phyloP scores from a whole-genome alignment of 2,888 invertebrate genomes.

The Lymantria monacha region DNA sequence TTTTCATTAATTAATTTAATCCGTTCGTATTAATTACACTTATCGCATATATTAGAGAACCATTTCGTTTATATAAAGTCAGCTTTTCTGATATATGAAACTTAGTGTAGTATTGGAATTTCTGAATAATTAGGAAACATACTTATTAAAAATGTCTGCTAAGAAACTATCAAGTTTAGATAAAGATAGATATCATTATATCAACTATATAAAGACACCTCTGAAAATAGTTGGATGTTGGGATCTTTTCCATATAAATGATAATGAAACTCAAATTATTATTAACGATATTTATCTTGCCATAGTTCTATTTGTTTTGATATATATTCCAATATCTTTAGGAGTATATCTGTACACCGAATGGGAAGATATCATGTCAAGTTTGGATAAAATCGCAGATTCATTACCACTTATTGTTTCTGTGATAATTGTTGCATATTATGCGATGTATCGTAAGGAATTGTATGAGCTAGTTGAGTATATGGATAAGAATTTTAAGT shows the following conservation, averaged over 20 bases:
- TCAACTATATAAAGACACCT: constrained; percentile 52
- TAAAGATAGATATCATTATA: constrained; percentile 30
- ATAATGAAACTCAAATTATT: constrained; percentile 35
- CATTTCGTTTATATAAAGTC: too few relatives aligned
- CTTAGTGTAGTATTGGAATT: too few relatives aligned
- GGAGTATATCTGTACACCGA: constrained; percentile 53
- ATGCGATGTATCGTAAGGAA: constrained; percentile 48
- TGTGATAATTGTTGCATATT: constrained; percentile 56
- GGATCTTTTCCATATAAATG: constrained; percentile 57
- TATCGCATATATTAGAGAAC: too few relatives aligned
- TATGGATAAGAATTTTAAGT: constrained; percentile 61
- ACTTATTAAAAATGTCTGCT: constrained; percentile 10
- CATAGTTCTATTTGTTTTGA: constrained; percentile 52
- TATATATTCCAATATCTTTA: constrained; percentile 41
- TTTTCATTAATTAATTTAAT: constrained; percentile 12
- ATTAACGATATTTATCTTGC: constrained; percentile 54
- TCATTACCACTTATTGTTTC: constrained; percentile 57
- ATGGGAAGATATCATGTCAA: constrained; percentile 61
- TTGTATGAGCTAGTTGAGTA: constrained; percentile 52
- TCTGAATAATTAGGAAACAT: not conserved
- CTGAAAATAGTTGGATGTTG: constrained; percentile 63
- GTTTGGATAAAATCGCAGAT: constrained; percentile 59
- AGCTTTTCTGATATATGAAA: too few relatives aligned
- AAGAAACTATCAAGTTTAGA: constrained; percentile 5
- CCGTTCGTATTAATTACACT: constrained; percentile 3